phyloP scores from a whole-genome alignment of 2,113 vertebrate genomes.

The Hassar affinis region DNA sequence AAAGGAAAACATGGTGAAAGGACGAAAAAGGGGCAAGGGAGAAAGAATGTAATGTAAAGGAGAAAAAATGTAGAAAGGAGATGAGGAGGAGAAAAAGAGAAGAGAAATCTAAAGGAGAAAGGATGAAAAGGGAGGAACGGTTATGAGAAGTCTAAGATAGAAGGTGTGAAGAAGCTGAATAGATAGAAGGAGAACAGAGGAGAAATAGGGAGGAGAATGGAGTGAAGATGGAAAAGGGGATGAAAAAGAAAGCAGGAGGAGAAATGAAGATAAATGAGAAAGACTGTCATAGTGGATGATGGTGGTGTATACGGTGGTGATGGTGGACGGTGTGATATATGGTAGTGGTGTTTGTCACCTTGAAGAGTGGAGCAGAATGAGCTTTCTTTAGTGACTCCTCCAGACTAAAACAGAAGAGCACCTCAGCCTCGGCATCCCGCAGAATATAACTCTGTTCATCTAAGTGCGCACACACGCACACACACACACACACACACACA shows the following conservation, averaged over 20 bases:
- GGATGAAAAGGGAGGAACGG: not conserved
- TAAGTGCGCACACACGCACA: constrained; percentile 58
- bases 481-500: constrained; percentile 30
- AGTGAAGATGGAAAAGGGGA: not conserved
- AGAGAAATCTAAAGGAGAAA: not conserved
- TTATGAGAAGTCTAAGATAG: not conserved
- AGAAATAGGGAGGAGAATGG: not conserved
- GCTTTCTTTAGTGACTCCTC: constrained; percentile 93
- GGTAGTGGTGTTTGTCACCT: constrained; percentile 69
- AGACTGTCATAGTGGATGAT: too few species aligned
- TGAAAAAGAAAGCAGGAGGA: not conserved
- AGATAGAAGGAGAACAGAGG: not conserved
- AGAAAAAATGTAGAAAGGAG: too few species aligned
- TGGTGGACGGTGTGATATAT: not conserved
- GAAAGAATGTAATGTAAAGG: not conserved
- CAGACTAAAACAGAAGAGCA: constrained; percentile 91
- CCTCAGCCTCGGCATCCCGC: constrained; percentile 92
- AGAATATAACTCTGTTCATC: constrained; percentile 88
- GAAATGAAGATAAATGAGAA: not conserved
- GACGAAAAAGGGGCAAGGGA: too few species aligned
- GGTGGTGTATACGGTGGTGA: not conserved
- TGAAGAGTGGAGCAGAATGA: constrained; percentile 83
- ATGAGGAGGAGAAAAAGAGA: too few species aligned
- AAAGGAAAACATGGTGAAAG: not conserved
- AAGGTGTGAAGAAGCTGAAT: not conserved